Evolutionary conservation across 2,797 vertebrate species (phyloP).

Genomic region (Pangasius larnaudii): DNA sequence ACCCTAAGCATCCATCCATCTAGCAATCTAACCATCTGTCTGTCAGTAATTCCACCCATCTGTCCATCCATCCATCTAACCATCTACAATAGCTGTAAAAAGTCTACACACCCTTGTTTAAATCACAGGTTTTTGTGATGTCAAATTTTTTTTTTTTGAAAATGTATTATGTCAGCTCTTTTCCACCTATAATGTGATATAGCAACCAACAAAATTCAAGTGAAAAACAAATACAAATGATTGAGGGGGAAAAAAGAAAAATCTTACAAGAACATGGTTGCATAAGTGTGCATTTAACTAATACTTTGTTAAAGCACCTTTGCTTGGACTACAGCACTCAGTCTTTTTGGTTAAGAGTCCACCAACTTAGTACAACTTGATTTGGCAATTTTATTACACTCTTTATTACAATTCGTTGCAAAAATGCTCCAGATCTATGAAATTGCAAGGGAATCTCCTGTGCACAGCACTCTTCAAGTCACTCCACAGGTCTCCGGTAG

Average conservation of each 20-base stretch:
- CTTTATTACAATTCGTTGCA: background rate
- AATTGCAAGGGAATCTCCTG: no score
- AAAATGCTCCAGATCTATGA: background rate
- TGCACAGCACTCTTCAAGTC: no score
- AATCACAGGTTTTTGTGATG: background rate
- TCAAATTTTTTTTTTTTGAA: background rate
- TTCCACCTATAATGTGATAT: background rate
- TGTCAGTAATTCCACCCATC: background rate
- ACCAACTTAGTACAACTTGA: background rate
- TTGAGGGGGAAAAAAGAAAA: background rate
- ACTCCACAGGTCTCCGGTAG: no score
- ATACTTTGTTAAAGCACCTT: background rate
- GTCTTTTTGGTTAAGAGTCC: background rate
- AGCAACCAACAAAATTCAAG: background rate
- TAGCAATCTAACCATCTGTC: background rate
- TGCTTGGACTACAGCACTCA: background rate
- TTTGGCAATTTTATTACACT: background rate
- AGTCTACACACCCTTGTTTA: background rate
- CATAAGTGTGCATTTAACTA: background rate
- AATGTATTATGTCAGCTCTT: background rate
- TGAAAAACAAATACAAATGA: background rate
- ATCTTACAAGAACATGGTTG: background rate
- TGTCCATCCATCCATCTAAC: background rate
- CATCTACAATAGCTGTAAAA: background rate
- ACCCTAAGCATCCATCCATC: background rate